Evolutionary conservation across 92 coral and sea anemone species (phyloP), one percentile per base, ranked within the genome.

Genomic region (Ricordea florida): DNA sequence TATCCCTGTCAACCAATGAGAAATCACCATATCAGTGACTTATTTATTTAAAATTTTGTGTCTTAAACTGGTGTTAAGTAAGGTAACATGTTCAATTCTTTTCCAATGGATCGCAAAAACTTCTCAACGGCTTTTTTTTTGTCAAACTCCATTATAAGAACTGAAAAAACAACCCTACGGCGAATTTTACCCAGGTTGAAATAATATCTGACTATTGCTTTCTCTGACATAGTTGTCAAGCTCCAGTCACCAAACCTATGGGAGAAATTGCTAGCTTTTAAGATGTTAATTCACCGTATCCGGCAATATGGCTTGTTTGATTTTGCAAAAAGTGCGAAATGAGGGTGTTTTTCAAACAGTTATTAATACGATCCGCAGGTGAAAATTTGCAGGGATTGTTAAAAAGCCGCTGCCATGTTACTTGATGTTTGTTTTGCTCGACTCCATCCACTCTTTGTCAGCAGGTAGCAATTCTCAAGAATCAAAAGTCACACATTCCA

Each of bases 231-330:
- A 10, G 8, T 52, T 77, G 84, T 84, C 89, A 77, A 62, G 23
- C 40, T 34, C 40, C 36, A 61, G 44, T 71, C 62, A 32, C 40
- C 67, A 46, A 34, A 58, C 69, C 24, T 34, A 20, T 37, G 40
- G 84, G 74, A 84, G 88, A 81, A 87, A 87, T 81, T 83, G 81
- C 69, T 37, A 28, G 77, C 74, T 81, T 80, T 81, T 57, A 59
- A 74, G 48, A 74, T 74, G 84, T 69, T 75, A 81, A 81, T 81
- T 61, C 83, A 66, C 75, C 28, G 73, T 76, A 74, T 81, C 80
- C 82, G 72, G 82, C 69, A 59, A 74, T 81, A 74, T 67, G 62
- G 43, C 62, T 75, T 87, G 86, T 87, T 87, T 87, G 92, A 57
- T 69, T n/a, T 81, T 81, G 78, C 45, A 64, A 49, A 80, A 81